A percentile compares a stretch with the other conserved stretches of the same genome.
These are phyloP conservation scores for Dendrolimus kikuchii DNA, from an alignment of 1,140 invertebrate genomes.

Conservation along the genomic window DNA sequence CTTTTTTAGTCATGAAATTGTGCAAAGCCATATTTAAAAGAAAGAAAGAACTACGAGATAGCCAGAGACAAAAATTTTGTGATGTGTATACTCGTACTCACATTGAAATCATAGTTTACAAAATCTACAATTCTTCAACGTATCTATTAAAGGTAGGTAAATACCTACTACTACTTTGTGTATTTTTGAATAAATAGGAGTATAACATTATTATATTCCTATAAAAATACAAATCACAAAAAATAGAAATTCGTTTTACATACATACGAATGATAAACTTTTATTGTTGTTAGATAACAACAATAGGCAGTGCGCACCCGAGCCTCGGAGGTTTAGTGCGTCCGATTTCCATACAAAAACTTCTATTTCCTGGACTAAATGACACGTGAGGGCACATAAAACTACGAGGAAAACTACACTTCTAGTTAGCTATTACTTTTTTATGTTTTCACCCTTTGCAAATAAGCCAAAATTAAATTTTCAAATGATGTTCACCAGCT, in stretches of 20 bases:
- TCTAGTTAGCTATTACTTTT: slow-evolving; percentile 4
- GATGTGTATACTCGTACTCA: too few species aligned
- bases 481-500: too few species aligned
- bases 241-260: slow-evolving; percentile 29
- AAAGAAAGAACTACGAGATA: too few species aligned
- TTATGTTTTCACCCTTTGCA: not conserved
- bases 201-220: too few species aligned
- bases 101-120: too few species aligned
- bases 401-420: slow-evolving; percentile 54
- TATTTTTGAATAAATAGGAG: too few species aligned
- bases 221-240: slow-evolving; percentile 7
- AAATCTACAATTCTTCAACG: too few species aligned
- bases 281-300: slow-evolving; percentile 58
- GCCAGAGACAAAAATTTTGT: too few species aligned
- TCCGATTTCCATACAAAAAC: slow-evolving; percentile 49
- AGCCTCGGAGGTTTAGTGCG: slow-evolving; percentile 44
- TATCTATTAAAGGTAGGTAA: too few species aligned
- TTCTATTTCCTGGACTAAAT: slow-evolving; percentile 46
- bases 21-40: too few species aligned
- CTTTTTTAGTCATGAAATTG: too few species aligned
- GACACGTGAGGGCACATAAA: slow-evolving; percentile 63
- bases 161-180: too few species aligned
- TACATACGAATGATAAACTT: slow-evolving; percentile 54
- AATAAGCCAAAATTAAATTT: not conserved
- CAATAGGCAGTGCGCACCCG: slow-evolving; percentile 50